A percentile compares a stretch with the other conserved stretches of the same genome.
phyloP scores from a whole-genome alignment of 2,113 vertebrate species.

The Diphyllodes magnificus region DNA sequence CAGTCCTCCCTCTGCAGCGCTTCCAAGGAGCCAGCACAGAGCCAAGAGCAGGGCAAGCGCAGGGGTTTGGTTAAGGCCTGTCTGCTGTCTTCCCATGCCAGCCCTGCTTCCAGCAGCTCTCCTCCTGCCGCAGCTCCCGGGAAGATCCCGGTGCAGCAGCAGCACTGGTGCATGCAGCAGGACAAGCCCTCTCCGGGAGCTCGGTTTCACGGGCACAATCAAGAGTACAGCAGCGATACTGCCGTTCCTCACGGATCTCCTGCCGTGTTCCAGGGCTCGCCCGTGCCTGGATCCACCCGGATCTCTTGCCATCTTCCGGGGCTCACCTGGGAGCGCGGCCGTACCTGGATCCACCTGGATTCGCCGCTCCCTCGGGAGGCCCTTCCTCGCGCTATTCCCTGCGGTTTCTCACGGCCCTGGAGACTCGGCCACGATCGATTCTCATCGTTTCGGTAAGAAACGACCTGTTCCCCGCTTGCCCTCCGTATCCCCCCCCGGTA shows the following conservation, averaged over 20 bases:
- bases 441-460: background rate
- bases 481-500: background rate
- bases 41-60: background rate
- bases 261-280: background rate
- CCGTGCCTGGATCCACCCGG: background rate
- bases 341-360: background rate
- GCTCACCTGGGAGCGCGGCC: background rate
- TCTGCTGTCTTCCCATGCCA: background rate
- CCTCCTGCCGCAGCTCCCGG: background rate
- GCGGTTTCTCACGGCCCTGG: background rate
- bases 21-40: background rate
- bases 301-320: background rate
- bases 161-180: fast-evolving
- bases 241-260: background rate
- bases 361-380: background rate
- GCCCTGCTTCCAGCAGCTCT: fast-evolving
- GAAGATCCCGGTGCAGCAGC: fast-evolving
- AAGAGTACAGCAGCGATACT: fast-evolving
- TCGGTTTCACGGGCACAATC: fast-evolving
- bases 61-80: background rate
- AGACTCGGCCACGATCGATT: background rate
- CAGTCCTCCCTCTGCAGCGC: background rate
- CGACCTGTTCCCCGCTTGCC: background rate
- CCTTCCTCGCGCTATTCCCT: background rate
- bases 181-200: background rate